phyloP scores from a whole-genome alignment of 2,113 vertebrate genomes.

The Sorex araneus region DNA sequence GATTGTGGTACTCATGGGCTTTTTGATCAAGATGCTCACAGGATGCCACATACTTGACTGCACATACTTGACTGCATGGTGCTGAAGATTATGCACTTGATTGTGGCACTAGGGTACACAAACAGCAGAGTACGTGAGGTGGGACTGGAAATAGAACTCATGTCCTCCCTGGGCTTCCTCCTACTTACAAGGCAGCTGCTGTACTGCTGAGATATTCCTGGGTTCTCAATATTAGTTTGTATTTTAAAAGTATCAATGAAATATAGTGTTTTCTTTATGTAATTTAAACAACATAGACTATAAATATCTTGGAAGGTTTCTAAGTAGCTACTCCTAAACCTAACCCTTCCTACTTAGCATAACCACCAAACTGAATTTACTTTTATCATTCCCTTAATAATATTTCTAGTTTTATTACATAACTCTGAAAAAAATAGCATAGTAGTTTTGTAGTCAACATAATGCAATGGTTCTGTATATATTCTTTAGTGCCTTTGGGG shows the following conservation, averaged over 20 bases:
- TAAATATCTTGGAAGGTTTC: background rate
- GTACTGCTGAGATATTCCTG: too few species aligned
- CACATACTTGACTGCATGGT: too few species aligned
- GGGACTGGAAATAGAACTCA: too few species aligned
- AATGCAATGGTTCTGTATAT: background rate
- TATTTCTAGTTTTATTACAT: background rate
- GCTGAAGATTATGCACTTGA: too few species aligned
- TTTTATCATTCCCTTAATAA: slow-evolving; percentile 25
- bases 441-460: slow-evolving; percentile 15
- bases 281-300: slow-evolving; percentile 13
- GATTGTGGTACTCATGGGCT: too few species aligned
- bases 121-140: too few species aligned
- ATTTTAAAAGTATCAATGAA: slow-evolving; percentile 25
- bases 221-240: too few species aligned
- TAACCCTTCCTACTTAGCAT: background rate
- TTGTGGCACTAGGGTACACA: too few species aligned
- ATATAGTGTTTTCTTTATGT: background rate
- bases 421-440: background rate
- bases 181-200: too few species aligned
- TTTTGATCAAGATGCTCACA: too few species aligned
- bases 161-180: too few species aligned
- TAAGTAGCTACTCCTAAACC: background rate
- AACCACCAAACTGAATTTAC: background rate
- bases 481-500: background rate
- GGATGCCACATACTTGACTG: too few species aligned